Conservation (phyloP, 2,888 invertebrate species). For the Aricia artaxerxes region DNA sequence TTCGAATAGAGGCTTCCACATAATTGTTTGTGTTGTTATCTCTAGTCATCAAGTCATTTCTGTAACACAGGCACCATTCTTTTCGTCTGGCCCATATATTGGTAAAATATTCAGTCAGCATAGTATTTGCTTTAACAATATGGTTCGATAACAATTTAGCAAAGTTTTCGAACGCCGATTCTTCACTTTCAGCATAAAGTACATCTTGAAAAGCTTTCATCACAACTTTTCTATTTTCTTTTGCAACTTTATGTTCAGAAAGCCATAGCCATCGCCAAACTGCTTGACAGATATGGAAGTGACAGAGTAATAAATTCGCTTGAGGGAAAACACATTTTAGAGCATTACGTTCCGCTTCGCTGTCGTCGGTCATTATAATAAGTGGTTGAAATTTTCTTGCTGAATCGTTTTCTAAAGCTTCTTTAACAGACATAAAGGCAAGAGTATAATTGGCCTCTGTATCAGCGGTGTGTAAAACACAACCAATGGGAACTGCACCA, state of each 20-base stretch:
- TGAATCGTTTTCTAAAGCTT: slow-evolving; percentile 37
- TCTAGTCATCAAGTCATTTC: slow-evolving; percentile 34
- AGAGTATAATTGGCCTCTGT: slow-evolving; percentile 35
- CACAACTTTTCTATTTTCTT: not conserved
- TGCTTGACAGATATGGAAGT: slow-evolving; percentile 33
- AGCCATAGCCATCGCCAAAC: slow-evolving; percentile 34
- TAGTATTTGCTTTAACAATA: too few relatives aligned
- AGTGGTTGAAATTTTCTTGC: slow-evolving; percentile 36
- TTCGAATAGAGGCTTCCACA: slow-evolving; percentile 36
- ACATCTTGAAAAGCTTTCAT: too few relatives aligned
- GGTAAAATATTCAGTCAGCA: slow-evolving; percentile 32
- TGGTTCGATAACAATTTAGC: too few relatives aligned
- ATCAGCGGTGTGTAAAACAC: slow-evolving; percentile 32
- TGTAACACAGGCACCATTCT: slow-evolving; percentile 36
- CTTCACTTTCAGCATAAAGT: too few relatives aligned
- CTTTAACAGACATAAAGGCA: slow-evolving; percentile 31
- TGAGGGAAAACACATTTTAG: slow-evolving; percentile 29
- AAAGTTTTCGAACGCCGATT: too few relatives aligned
- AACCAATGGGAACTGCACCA: slow-evolving; percentile 29
- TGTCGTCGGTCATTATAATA: slow-evolving; percentile 40
- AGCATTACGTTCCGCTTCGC: slow-evolving; percentile 31
- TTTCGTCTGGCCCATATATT: slow-evolving; percentile 33
- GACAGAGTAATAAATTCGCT: slow-evolving; percentile 30
- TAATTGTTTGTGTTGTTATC: slow-evolving; percentile 37
- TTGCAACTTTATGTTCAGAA: slow-evolving; percentile 28